Percentiles rank a stretch among this genome's conserved stretches.
Conservation (phyloP, 2,888 invertebrate species). For the Iphiclides podalirius region DNA sequence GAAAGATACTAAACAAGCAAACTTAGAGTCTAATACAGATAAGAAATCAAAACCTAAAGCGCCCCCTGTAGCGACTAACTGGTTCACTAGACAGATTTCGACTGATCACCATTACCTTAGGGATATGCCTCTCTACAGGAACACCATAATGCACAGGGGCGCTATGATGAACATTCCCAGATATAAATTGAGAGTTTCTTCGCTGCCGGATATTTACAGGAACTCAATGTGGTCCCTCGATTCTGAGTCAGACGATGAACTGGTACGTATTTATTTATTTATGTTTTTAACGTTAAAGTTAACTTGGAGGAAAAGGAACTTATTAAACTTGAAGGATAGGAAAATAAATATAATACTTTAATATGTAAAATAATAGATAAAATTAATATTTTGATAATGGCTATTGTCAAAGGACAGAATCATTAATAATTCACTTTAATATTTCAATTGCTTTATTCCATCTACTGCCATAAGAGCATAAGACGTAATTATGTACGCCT, state of each 20-base stretch:
- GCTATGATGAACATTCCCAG: slow-evolving; percentile 90
- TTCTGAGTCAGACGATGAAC: slow-evolving; percentile 81
- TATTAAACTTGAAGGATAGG: too few relatives aligned
- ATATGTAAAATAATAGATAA: too few relatives aligned
- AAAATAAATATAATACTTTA: too few relatives aligned
- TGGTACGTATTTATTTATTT: too few relatives aligned
- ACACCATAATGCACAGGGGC: slow-evolving; percentile 90
- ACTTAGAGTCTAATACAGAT: slow-evolving; percentile 30
- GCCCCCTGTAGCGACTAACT: slow-evolving; percentile 31
- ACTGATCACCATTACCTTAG: slow-evolving; percentile 84
- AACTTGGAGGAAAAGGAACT: too few relatives aligned
- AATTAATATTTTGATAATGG: too few relatives aligned
- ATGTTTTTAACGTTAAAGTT: too few relatives aligned
- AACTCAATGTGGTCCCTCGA: slow-evolving; percentile 89
- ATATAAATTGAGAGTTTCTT: slow-evolving; percentile 89
- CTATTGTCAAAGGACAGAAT: too few relatives aligned
- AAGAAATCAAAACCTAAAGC: slow-evolving; percentile 26
- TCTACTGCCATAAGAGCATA: too few relatives aligned
- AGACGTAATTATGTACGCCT: too few relatives aligned
- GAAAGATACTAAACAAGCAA: slow-evolving; percentile 24
- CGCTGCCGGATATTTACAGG: slow-evolving; percentile 93
- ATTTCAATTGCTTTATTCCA: too few relatives aligned
- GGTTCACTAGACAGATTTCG: slow-evolving; percentile 73
- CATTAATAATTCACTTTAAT: too few relatives aligned
- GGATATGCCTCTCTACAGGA: slow-evolving; percentile 85